These are phyloP conservation scores for Notarius quadriscutis DNA, from an alignment of 2,113 vertebrate species.

Conservation along the genomic window DNA sequence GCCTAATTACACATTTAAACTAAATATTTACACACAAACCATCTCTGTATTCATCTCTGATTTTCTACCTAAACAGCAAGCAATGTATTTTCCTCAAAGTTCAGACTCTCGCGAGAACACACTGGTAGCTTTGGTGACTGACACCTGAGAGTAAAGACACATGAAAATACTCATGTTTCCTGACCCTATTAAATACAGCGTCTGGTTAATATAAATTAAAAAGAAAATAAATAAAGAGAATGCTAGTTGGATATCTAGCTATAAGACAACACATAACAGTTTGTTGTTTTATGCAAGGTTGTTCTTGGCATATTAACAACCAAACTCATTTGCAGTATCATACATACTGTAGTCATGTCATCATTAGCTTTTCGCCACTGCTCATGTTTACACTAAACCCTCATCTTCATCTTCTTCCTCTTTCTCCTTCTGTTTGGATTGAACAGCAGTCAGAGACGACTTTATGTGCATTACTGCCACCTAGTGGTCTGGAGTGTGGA, in stretches of 20 bases:
- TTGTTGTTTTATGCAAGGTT: not conserved
- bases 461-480: not conserved
- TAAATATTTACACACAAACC: not conserved
- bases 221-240: too few relatives aligned
- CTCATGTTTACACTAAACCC: not conserved
- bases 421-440: not conserved
- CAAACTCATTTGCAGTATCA: not conserved
- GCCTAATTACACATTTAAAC: not conserved
- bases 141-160: not conserved
- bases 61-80: not conserved
- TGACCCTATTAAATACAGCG: not conserved
- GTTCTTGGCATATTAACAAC: not conserved
- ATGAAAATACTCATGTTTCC: not conserved
- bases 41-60: not conserved
- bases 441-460: too few relatives aligned
- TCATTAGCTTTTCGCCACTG: not conserved
- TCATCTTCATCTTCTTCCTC: conserved; percentile 11
- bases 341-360: conserved; percentile 15
- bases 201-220: not conserved
- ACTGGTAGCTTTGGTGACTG: not conserved
- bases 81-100: not conserved
- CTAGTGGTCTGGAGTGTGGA: not conserved
- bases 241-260: not conserved
- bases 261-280: not conserved
- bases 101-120: too few relatives aligned